Conservation (phyloP, 2,797 vertebrate genomes). For the Sebastes vulpes region DNA sequence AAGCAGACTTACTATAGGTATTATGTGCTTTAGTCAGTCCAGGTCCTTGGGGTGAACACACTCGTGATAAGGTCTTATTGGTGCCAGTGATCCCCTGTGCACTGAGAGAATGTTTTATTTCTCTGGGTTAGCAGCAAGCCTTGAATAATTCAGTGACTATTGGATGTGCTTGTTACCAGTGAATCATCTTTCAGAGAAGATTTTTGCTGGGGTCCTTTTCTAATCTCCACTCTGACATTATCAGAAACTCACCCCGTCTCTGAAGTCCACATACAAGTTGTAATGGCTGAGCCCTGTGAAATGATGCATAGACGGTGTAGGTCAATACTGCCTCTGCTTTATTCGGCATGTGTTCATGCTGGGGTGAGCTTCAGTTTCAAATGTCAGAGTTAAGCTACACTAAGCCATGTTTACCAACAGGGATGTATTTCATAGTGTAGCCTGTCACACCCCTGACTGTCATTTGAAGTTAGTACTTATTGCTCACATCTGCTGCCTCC, state of each 20-base stretch:
- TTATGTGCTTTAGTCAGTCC: conserved; percentile 8
- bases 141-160: conserved; percentile 74
- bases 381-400: conserved; percentile 17
- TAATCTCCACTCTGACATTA: conserved; percentile 32
- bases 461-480: background rate
- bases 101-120: conserved; percentile 48
- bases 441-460: background rate
- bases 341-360: conserved; percentile 12
- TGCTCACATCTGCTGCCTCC: background rate
- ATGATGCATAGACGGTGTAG: conserved; percentile 3
- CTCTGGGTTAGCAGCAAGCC: conserved; percentile 43
- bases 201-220: background rate
- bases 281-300: background rate
- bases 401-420: background rate
- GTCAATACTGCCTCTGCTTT: conserved; percentile 20
- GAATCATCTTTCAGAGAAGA: conserved; percentile 12
- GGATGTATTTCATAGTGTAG: background rate
- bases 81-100: conserved; percentile 23
- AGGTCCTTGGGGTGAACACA: conserved; percentile 10
- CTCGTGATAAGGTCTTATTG: conserved; percentile 24
- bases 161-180: conserved; percentile 35
- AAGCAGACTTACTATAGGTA: background rate
- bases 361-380: conserved; percentile 29
- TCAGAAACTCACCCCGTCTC: background rate
- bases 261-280: background rate